These are phyloP conservation scores for Sebastes matsubarae DNA, from an alignment of 2,797 vertebrate species.

Conservation along the genomic window DNA sequence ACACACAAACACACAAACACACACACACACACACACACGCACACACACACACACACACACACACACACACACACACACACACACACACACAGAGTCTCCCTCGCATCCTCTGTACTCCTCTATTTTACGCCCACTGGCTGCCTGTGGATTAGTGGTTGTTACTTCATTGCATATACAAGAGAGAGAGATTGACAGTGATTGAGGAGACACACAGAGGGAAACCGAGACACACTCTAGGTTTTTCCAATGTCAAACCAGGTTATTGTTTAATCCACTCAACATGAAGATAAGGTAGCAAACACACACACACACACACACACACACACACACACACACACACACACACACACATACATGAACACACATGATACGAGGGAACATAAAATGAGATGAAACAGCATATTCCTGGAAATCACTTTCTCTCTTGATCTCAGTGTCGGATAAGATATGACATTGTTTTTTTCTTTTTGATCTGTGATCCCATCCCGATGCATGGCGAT, in stretches of 20 bases:
- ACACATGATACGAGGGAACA: background rate
- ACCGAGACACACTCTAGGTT: background rate
- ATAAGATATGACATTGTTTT: constrained; percentile 13
- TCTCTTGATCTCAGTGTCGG: constrained; percentile 20
- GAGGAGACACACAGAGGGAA: background rate
- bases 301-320: background rate
- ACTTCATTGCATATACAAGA: background rate
- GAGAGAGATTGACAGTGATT: background rate
- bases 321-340: background rate
- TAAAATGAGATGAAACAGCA: constrained; percentile 28
- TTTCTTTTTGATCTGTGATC: background rate
- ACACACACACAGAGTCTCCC: background rate
- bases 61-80: background rate
- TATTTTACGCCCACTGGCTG: background rate
- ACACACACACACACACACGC: background rate
- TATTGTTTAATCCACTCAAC: constrained; percentile 62
- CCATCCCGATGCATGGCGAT: background rate
- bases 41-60: background rate
- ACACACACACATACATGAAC: background rate
- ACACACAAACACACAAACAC: background rate
- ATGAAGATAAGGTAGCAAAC: constrained; percentile 8
- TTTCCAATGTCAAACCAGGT: constrained; percentile 30
- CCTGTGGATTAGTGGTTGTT: constrained; percentile 21
- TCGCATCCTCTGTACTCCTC: background rate
- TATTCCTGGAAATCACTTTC: constrained; percentile 38